Evolutionary conservation across 2,797 vertebrate species (phyloP).

Genomic region (Clarias laeviceps): DNA sequence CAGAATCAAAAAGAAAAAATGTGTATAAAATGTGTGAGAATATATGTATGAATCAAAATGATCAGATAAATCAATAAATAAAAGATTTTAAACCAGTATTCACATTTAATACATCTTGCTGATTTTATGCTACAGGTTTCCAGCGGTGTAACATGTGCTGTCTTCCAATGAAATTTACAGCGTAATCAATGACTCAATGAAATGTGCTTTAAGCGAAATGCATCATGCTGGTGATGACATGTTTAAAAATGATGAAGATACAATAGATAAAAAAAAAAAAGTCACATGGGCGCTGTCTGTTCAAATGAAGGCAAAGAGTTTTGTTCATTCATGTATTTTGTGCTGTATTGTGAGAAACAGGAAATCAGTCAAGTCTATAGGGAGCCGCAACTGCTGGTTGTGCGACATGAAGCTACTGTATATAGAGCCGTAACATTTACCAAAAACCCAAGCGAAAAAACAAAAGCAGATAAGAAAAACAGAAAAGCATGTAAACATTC

Average conservation of each 20-base stretch:
- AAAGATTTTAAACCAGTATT: background rate
- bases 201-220: too few relatives aligned
- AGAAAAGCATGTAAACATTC: background rate
- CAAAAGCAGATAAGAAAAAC: background rate
- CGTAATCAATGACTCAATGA: background rate
- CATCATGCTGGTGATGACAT: background rate
- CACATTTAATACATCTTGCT: background rate
- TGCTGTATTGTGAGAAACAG: constrained; percentile 9
- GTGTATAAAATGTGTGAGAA: too few relatives aligned
- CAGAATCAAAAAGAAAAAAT: too few relatives aligned
- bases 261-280: background rate
- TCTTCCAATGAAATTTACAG: background rate
- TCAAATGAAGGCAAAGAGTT: background rate
- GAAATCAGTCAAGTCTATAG: background rate
- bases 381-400: background rate
- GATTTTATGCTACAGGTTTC: background rate
- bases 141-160: background rate
- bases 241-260: background rate
- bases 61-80: too few relatives aligned
- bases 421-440: background rate
- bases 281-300: background rate
- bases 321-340: background rate
- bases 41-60: too few relatives aligned
- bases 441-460: background rate
- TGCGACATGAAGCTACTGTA: background rate